Base-by-base conservation (phyloP, 2,888 invertebrate genomes). In the Melanchra persicariae region DNA sequence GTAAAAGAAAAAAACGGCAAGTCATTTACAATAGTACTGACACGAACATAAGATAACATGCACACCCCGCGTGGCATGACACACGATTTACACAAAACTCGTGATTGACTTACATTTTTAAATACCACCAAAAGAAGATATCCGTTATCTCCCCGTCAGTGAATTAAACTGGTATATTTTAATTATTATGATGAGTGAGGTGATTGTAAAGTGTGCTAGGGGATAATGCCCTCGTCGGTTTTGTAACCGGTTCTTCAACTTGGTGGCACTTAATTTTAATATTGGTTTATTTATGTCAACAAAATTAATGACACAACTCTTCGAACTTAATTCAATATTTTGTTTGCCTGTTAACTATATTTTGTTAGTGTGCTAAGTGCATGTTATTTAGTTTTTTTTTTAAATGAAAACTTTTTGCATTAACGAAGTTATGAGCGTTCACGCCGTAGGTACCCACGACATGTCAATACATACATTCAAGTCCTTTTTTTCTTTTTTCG, bases 141-240 rank as follows among this genome's bases (percentile, higher is more conserved):
- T 6, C 60, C 9, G 74, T 76, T 76, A 55, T 60, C 59, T 49
- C 24, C 1, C 40, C 7, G 0, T 4, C 2, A 37, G 15, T 54
- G 57, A 51, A 60, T 74, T n/a, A 49, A 76, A 76, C 68, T 52
- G 52, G 40, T 76, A 9, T 66, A 24, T 15, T 30, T 47, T 47
- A 12, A n/a, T 45, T 58, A 47, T 54, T 34, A 30, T 30, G 22
- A 22, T 68, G 37, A 2, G 10, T 30, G 17, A 47, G 12, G 7
- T 47, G 66, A 65, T 58, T 59, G 12, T 57, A 1, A 19, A 3
- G 10, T 45, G 10, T 58, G 51, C 10, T 59, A 12, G 43, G 19
- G 58, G 45, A 75, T 59, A 67, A 54, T 74, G 73, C 75, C 58
- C 67, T 47, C 68, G 57, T 37, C 66, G 55, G 74, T 57, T 65